Evolutionary conservation across 2,113 vertebrate species (phyloP).

Genomic region (Gallinago media): DNA sequence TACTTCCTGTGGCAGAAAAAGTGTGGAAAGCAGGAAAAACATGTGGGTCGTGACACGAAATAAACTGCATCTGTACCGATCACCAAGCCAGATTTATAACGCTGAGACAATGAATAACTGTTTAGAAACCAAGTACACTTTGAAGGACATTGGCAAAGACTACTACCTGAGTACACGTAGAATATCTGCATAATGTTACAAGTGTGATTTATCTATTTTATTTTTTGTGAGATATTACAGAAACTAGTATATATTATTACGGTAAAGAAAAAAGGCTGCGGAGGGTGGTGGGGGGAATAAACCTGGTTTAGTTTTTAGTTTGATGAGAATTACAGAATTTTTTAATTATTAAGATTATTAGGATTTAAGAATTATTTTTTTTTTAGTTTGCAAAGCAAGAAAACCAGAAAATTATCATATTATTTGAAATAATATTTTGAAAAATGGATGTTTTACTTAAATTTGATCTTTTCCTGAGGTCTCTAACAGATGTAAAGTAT

Average conservation of each 20-base stretch:
- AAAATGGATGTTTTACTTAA: background rate
- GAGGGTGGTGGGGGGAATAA: background rate
- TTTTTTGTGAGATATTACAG: background rate
- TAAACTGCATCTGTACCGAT: background rate
- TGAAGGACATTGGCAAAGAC: conserved; percentile 37
- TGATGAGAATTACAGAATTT: background rate
- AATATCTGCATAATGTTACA: background rate
- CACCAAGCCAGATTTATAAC: background rate
- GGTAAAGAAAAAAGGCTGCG: background rate
- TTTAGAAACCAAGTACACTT: conserved; percentile 30
- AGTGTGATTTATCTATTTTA: background rate
- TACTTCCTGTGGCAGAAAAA: background rate
- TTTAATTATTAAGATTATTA: background rate
- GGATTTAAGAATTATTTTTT: no score
- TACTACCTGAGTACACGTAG: conserved; percentile 4
- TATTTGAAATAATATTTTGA: background rate
- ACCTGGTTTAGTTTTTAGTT: fast-evolving
- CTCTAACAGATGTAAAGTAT: background rate
- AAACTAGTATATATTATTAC: background rate
- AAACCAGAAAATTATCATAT: background rate
- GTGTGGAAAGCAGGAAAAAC: background rate
- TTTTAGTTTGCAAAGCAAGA: background rate
- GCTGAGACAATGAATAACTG: background rate
- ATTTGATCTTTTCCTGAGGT: background rate
- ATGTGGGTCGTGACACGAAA: background rate